These are phyloP conservation scores for Gulo gulo DNA, from an alignment of 2,113 vertebrate genomes.

Conservation along the genomic window DNA sequence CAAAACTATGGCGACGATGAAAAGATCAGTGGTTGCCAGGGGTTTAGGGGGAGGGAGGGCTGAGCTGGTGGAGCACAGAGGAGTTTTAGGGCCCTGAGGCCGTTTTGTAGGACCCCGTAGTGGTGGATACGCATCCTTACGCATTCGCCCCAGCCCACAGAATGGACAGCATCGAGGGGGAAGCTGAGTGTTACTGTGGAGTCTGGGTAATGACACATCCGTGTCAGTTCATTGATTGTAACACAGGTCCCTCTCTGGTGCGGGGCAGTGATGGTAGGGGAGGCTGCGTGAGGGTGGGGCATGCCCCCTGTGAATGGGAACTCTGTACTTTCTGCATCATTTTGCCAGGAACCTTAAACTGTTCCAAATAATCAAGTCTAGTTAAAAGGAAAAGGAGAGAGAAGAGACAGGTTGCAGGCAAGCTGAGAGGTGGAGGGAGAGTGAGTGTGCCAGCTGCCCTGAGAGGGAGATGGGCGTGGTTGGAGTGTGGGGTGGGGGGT, in stretches of 20 bases:
- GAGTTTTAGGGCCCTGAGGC: not conserved
- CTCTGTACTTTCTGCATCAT: not conserved
- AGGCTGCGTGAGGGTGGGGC: not conserved
- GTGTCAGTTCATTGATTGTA: not conserved
- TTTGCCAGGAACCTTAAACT: not conserved
- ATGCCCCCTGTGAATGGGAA: not conserved
- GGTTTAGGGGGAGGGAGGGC: not conserved
- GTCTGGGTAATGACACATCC: not conserved
- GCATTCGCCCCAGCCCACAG: not conserved
- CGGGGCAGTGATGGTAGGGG: no score
- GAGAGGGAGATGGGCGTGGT: fast-evolving
- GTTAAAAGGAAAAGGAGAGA: not conserved
- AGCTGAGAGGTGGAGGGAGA: not conserved
- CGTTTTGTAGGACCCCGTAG: fast-evolving
- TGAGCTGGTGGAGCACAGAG: not conserved
- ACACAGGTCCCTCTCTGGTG: not conserved
- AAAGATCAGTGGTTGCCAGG: not conserved
- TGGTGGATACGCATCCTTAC: not conserved
- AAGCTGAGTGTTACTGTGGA: not conserved
- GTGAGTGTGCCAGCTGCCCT: not conserved
- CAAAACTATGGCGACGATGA: not conserved
- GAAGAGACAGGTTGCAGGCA: not conserved
- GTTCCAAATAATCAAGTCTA: not conserved
- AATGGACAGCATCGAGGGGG: not conserved
- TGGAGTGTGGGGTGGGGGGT: not conserved